Conservation (phyloP, 1,140 invertebrate species). For the Telenomus remus region DNA sequence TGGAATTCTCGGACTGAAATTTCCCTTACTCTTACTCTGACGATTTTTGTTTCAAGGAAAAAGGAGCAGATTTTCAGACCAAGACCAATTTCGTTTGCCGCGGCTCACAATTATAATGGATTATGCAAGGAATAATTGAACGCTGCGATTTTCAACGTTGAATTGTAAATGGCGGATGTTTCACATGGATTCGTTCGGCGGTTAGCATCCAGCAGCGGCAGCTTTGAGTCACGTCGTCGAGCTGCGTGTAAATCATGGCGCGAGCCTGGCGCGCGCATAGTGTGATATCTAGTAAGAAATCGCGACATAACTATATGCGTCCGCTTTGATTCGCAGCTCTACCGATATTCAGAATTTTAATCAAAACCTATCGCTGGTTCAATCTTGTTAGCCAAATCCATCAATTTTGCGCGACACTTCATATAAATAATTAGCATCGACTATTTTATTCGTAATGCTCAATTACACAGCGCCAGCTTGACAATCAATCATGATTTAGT, state of each 20-base stretch:
- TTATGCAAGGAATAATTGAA: slow-evolving; percentile 52
- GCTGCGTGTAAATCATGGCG: slow-evolving; percentile 52
- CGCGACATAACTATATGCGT: slow-evolving; percentile 39
- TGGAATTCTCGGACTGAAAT: slow-evolving; percentile 38
- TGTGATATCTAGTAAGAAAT: slow-evolving; percentile 52
- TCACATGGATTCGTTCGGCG: slow-evolving; percentile 42
- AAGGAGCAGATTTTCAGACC: slow-evolving; percentile 23
- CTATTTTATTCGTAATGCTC: no score
- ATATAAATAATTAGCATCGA: no score
- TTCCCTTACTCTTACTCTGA: slow-evolving; percentile 8
- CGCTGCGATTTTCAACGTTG: slow-evolving; percentile 40
- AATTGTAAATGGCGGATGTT: slow-evolving; percentile 51
- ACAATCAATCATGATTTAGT: no score
- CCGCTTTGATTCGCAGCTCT: slow-evolving; percentile 40
- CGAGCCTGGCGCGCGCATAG: slow-evolving; percentile 48
- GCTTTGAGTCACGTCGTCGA: slow-evolving; percentile 39
- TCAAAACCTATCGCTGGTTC: slow-evolving; percentile 34
- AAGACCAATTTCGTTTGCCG: slow-evolving; percentile 20
- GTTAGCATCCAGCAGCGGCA: slow-evolving; percentile 42
- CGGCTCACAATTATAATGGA: slow-evolving; percentile 39
- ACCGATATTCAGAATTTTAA: slow-evolving; percentile 52
- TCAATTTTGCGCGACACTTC: slow-evolving; percentile 29
- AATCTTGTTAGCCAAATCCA: slow-evolving; percentile 38
- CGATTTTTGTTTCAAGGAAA: slow-evolving; percentile 30
- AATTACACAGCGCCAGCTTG: no score